A percentile compares a stretch with the other conserved stretches of the same genome.
Conservation (phyloP, 2,888 invertebrate species). For the Lepidocyrtinus sp. region DNA sequence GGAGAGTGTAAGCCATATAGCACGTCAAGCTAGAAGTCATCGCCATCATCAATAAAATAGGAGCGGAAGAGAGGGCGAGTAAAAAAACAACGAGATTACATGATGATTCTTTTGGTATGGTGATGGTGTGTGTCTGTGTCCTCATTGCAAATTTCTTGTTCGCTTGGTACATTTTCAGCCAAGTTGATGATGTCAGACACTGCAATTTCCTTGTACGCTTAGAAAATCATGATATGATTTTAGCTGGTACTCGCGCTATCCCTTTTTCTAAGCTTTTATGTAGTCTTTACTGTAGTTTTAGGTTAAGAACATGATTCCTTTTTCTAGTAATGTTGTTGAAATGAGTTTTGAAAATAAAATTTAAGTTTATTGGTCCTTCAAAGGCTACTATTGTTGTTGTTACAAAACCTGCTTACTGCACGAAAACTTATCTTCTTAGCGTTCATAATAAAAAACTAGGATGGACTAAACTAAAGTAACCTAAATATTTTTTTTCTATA, state of each 20-base stretch:
- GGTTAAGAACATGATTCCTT: too few species aligned
- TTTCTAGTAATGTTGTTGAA: too few species aligned
- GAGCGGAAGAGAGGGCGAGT: background rate
- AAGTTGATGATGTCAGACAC: background rate
- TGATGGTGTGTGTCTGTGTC: conserved; percentile 30
- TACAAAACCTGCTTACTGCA: too few species aligned
- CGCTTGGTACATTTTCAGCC: background rate
- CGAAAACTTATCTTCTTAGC: too few species aligned
- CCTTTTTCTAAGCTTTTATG: background rate
- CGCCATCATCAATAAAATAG: background rate
- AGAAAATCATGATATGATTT: too few species aligned
- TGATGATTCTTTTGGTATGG: background rate
- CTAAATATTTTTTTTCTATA: conserved; percentile 14
- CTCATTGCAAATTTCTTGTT: conserved; percentile 10
- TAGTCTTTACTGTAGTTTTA: too few species aligned
- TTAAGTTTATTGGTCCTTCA: too few species aligned
- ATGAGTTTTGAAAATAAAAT: too few species aligned
- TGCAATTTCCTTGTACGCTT: conserved; percentile 1
- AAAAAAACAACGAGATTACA: conserved; percentile 3
- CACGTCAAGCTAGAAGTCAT: conserved; percentile 5
- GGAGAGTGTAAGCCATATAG: background rate
- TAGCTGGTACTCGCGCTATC: too few species aligned
- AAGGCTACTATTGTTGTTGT: too few species aligned
- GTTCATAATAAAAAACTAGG: too few species aligned
- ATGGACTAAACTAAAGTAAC: background rate